Evolutionary conservation across 2,797 vertebrate species (phyloP).

Genomic region (Acanthurus tractus): DNA sequence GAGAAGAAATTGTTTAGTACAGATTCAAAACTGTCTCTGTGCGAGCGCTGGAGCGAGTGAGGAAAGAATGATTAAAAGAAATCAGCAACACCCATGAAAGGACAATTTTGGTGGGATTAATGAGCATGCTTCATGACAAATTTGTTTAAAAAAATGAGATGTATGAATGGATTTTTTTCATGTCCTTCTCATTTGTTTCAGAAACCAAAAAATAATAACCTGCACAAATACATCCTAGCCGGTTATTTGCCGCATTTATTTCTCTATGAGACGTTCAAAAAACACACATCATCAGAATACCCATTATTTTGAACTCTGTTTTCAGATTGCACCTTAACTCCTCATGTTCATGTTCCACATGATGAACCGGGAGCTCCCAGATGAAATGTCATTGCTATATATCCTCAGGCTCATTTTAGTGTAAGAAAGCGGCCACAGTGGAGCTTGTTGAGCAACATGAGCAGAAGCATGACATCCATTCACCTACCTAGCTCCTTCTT

Average conservation of each 20-base stretch:
- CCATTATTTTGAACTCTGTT: slow-evolving; percentile 45
- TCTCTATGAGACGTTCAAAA: slow-evolving; percentile 43
- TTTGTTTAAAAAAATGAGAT: slow-evolving; percentile 61
- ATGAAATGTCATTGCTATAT: slow-evolving; percentile 74
- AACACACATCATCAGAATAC: slow-evolving; percentile 62
- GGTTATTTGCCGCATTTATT: slow-evolving; percentile 60
- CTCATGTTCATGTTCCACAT: slow-evolving; percentile 62
- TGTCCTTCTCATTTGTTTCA: slow-evolving; percentile 45
- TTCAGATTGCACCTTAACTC: slow-evolving; percentile 54
- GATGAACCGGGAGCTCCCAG: slow-evolving; percentile 54
- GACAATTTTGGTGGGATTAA: slow-evolving; percentile 69
- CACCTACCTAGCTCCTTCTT: slow-evolving; percentile 74
- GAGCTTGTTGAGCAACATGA: slow-evolving; percentile 72
- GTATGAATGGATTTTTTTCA: slow-evolving; percentile 61
- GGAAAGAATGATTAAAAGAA: slow-evolving; percentile 66
- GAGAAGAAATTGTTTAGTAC: slow-evolving; percentile 57
- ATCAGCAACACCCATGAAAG: slow-evolving; percentile 70
- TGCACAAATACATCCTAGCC: slow-evolving; percentile 52
- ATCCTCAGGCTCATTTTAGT: slow-evolving; percentile 75
- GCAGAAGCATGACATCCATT: slow-evolving; percentile 73
- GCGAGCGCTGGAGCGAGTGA: slow-evolving; percentile 45
- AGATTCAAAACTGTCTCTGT: slow-evolving; percentile 52
- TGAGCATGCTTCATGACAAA: slow-evolving; percentile 59
- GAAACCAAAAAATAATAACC: slow-evolving; percentile 56
- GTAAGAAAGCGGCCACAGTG: slow-evolving; percentile 60